phyloP scores from a whole-genome alignment of 2,797 vertebrate species.

The Lithobates pipiens region DNA sequence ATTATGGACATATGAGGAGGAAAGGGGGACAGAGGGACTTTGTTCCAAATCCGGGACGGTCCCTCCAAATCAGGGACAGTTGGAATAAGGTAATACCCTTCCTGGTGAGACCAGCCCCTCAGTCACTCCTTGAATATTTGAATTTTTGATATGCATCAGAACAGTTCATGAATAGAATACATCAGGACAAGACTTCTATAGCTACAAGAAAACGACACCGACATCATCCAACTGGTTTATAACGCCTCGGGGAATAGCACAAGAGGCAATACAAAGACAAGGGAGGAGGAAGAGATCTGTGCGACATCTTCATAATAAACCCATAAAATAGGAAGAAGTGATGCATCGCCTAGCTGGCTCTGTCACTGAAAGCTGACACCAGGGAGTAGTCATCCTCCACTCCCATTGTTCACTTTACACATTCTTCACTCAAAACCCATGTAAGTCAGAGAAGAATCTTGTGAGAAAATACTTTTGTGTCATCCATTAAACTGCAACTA shows the following conservation, averaged over 20 bases:
- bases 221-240: background rate
- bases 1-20: too few relatives aligned
- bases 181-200: background rate
- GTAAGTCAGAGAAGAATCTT: background rate
- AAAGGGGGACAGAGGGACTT: too few relatives aligned
- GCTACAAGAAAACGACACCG: background rate
- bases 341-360: background rate
- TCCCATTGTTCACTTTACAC: background rate
- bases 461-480: background rate
- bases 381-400: background rate
- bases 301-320: background rate
- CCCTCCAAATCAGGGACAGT: too few relatives aligned
- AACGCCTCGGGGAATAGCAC: background rate
- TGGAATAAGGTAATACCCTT: background rate
- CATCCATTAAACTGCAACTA: too few relatives aligned
- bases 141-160: background rate
- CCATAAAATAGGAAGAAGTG: background rate
- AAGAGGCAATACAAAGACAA: background rate
- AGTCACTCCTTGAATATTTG: background rate
- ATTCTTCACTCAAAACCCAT: background rate
- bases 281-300: background rate
- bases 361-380: constrained; percentile 7
- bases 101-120: too few relatives aligned
- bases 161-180: background rate
- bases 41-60: too few relatives aligned